Base-by-base conservation (phyloP, 2,113 vertebrate species). In the Cryptoleucopteryx plumbea region DNA sequence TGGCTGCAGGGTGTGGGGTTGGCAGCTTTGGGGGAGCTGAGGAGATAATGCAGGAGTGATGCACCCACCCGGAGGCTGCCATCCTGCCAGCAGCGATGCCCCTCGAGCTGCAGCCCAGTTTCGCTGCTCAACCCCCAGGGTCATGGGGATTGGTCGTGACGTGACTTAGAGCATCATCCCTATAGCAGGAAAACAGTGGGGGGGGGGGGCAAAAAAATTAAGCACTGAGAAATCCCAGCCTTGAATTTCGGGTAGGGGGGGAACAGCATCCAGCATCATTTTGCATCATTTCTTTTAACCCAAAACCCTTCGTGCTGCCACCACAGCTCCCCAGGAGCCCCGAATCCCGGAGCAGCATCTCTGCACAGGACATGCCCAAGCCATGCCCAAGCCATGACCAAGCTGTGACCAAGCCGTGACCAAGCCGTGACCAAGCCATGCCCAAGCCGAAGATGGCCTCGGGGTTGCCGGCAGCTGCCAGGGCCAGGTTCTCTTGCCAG, bases 61-160 rank as follows among this genome's bases (percentile, higher is more conserved):
- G 48, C 40, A 22, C 15, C 26, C 18, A 3, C 29, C 18, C 4
- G 0, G 40, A 16, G 22, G 25, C 48, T 78, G 32, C 82, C 3
- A 3, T 16, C 55, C 70, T 40, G 21, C 63, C 73, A 53, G 48
- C 79, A 38, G 58, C 2, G 6, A 12, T 53, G 63, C 21, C 36
- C 29, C 72, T 40, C 14, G 6, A 78, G 48, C 26, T 40, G 42
- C 32, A 63, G 36, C 32, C 29, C 6, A 7, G 7, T 47, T 55
- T 48, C 0, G 0, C 40, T 32, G 32, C 40, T 50, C 1, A 9
- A 0, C 19, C 9, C n/a, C n/a, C 18, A 14, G 32, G 53, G 16
- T 42, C 3, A 2, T 23, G 18, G 2, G 25, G 7, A 17, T 63
- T 4, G 0, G 16, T 56, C 34, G 9, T 56, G 63, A 17, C 7